phyloP scores from a whole-genome alignment of 2,888 invertebrate species.

The Imbricaverruca yamaguchii region DNA sequence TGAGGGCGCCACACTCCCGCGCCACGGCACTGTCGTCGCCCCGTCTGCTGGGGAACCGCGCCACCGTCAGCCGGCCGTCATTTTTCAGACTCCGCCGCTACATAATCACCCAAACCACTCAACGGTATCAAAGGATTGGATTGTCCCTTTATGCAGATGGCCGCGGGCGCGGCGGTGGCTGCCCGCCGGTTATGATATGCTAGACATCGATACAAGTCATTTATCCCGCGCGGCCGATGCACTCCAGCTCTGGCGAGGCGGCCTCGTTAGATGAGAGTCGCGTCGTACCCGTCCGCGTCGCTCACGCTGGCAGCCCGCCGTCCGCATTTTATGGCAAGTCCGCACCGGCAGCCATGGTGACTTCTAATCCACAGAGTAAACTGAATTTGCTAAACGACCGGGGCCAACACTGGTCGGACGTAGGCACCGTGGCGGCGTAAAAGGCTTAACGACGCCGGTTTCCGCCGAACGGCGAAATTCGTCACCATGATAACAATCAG shows the following conservation, averaged over 20 bases:
- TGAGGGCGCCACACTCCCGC: too few relatives aligned
- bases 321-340: neutral
- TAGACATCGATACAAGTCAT: slow-evolving; percentile 12
- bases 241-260: neutral
- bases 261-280: neutral
- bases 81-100: neutral
- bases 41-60: neutral
- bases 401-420: neutral
- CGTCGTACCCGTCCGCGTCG: neutral
- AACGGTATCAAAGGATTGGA: slow-evolving; percentile 16
- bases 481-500: neutral
- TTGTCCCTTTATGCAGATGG: slow-evolving; percentile 9
- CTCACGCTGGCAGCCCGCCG: neutral
- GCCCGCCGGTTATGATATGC: slow-evolving; percentile 4
- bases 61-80: neutral
- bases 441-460: slow-evolving; percentile 5
- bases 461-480: slow-evolving; percentile 15
- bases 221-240: neutral
- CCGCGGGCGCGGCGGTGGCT: neutral
- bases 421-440: neutral
- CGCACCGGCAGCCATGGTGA: neutral
- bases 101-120: slow-evolving; percentile 18
- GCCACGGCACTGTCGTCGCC: too few relatives aligned
- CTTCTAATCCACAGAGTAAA: neutral
- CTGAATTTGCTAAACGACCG: neutral